Evolutionary conservation across 2,113 vertebrate genomes (phyloP), one percentile per base, ranked within the genome.

Genomic region (Periophthalmus modestus): DNA sequence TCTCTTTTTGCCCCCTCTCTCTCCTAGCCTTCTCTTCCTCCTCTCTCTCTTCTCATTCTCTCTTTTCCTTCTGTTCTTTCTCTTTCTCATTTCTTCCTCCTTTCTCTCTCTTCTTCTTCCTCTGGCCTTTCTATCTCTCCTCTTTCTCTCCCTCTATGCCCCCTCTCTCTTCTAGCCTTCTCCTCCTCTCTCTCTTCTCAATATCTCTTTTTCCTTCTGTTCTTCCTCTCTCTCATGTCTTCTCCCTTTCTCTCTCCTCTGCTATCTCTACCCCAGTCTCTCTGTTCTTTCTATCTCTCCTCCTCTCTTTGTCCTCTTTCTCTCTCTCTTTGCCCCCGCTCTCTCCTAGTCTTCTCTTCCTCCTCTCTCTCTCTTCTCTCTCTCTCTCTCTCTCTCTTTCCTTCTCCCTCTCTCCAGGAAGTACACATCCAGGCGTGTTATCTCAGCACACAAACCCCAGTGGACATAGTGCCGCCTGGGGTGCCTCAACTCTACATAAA

Each of bases 401-500:
- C 18, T 13, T 50, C 48, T 50, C 15, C 48, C 13, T 18, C 48
- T 1, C 5, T 85, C 74, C 80, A 87, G 84, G 86, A 87, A 88
- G 83, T 84, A 21, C n/a, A 3, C 0, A 23, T 1, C 28, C 55
- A 72, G 82, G 50, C 75, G 67, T 77, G 80, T 89, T 92, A 89
- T 90, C 89, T 88, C 88, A 79, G 76, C 84, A 85, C 82, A 86
- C 87, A 87, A 1, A 84, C 61, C 73, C 55, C 72, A 46, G 58
- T 69, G 85, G 86, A 85, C 86, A 52, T 77, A 81, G 73, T 4
- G n/a, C 85, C 78, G 87, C 78, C 91, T 92, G 91, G 87, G 85
- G 85, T 91, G 89, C 85, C 89, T 91, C 90, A 92, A 89, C 85
- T 85, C 79, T 84, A 78, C 83, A 87, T 92, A 90, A 92, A 91